Percentiles rank a stretch among this genome's conserved stretches.
Evolutionary conservation across 2,113 vertebrate genomes (phyloP).

Genomic region (Strix aluco): DNA sequence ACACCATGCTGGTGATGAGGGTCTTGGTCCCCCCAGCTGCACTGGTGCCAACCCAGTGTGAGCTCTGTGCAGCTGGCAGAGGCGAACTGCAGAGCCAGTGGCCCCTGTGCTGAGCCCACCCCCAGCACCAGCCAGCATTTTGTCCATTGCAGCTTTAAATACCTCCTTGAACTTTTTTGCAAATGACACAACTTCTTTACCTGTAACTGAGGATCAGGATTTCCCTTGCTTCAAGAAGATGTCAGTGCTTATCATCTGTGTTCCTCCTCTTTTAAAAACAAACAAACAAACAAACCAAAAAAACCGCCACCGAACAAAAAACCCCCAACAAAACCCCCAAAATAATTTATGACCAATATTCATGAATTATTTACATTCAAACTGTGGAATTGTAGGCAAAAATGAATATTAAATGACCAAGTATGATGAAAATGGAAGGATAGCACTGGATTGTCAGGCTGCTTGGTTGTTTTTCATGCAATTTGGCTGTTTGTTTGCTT

Average conservation of each 20-base stretch:
- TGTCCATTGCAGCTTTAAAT: neutral
- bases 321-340: neutral
- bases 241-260: neutral
- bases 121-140: neutral
- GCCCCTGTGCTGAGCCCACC: neutral
- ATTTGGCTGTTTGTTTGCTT: constrained; percentile 45
- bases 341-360: constrained; percentile 26
- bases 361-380: constrained; percentile 22
- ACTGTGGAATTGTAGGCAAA: constrained; percentile 6
- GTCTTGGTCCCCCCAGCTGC: fast-evolving
- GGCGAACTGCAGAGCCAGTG: neutral
- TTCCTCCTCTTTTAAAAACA: neutral
- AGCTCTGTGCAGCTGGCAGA: neutral
- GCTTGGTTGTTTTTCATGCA: neutral
- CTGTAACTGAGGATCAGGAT: neutral
- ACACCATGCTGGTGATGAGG: fast-evolving
- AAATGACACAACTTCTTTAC: neutral
- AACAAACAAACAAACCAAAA: neutral
- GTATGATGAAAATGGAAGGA: constrained; percentile 25
- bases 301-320: neutral
- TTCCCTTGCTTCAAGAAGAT: neutral
- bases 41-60: neutral
- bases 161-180: neutral
- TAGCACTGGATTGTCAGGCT: neutral
- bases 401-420: constrained; percentile 16